Base-by-base conservation (phyloP, 2,888 invertebrate species). In the Ypsolopha scabrella region DNA sequence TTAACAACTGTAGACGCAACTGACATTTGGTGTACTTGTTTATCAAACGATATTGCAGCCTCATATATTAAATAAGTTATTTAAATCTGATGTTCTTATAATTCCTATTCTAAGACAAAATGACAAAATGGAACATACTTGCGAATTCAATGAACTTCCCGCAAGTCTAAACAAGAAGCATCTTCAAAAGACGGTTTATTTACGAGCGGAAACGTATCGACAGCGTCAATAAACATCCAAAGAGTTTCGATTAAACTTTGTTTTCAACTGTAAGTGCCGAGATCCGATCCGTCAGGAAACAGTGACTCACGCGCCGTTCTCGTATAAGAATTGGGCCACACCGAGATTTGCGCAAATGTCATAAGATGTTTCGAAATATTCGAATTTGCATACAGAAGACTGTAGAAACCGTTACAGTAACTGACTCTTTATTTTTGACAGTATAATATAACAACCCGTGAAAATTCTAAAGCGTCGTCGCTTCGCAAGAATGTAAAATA, bases 251-350 rank as follows among this genome's bases (percentile, higher is more conserved):
- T 68, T 63, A 61, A 66, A 65, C 66, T 68, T 66, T 55, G 57
- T 51, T 56, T 54, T 54, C 52, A 50, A 53, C 53, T 47, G 52
- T 55, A 57, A 60, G 75, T 75, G 70, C 71, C n/a, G 39, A 24
- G 48, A 7, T 11, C 11, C 39, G 48, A 38, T 38, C 39, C 7
- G 68, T 64, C 69, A 70, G 72, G 69, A 72, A 73, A 60, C 59
- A 55, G 57, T 75, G 76, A 77, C 53, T 75, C 78, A 75, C 63
- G 61, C 60, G 64, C 66, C 68, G 69, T 70, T 76, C 75, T 68
- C 69, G 65, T 41, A 67, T 61, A 57, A 55, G 61, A 78, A 73
- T 71, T 67, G 64, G 77, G 77, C 71, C 74, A 61, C 60, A 67
- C 62, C 57, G 55, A 62, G 58, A 67, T 69, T 69, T 69, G 67